A percentile compares a stretch with the other conserved stretches of the same genome.
These are phyloP conservation scores for Eupsilia transversa DNA, from an alignment of 2,888 invertebrate species.

Conservation along the genomic window DNA sequence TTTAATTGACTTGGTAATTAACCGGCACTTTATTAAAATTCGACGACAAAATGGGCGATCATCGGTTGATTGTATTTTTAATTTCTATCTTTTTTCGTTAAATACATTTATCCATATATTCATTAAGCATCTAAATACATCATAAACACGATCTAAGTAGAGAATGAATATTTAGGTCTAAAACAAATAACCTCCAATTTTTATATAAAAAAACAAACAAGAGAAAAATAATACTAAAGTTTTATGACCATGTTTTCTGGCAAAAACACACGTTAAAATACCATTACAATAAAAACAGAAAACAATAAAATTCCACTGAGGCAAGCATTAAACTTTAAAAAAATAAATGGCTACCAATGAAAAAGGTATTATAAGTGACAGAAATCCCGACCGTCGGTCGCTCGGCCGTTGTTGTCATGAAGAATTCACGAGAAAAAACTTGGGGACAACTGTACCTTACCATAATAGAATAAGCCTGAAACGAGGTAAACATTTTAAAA, in stretches of 20 bases:
- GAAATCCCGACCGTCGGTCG: conserved; percentile 59
- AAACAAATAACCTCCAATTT: neutral
- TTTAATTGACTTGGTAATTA: conserved; percentile 40
- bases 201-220: neutral
- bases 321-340: conserved; percentile 40
- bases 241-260: conserved; percentile 23
- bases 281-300: conserved; percentile 37
- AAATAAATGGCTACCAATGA: conserved; percentile 65
- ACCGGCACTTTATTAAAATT: conserved; percentile 27
- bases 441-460: conserved; percentile 24
- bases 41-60: neutral
- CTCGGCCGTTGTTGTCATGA: conserved; percentile 46
- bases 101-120: neutral
- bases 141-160: too few species aligned
- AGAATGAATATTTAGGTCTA: neutral
- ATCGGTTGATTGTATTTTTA: conserved; percentile 14
- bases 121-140: too few species aligned
- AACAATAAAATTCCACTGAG: conserved; percentile 20
- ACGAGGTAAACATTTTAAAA: conserved; percentile 25
- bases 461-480: conserved; percentile 48
- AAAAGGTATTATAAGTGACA: conserved; percentile 62
- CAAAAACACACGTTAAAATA: conserved; percentile 34
- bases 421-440: conserved; percentile 61
- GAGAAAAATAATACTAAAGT: conserved; percentile 1
- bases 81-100: neutral